Evolutionary conservation across 2,113 vertebrate genomes (phyloP), one percentile per base, ranked within the genome.

Genomic region (Tragelaphus imberbis): DNA sequence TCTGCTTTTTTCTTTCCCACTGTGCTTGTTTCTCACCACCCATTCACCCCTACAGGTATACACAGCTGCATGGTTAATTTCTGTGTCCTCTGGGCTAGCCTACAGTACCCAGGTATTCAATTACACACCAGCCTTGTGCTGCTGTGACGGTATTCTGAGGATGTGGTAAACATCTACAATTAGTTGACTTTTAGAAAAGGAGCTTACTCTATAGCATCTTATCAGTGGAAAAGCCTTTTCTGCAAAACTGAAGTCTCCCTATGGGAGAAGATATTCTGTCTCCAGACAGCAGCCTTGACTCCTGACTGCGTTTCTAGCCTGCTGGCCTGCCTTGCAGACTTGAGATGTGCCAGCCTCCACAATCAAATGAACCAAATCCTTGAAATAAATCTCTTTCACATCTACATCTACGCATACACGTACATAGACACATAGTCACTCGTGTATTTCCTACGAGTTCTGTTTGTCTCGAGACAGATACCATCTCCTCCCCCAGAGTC

Each of bases 11-110:
- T 28, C 79, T 82, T 44, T 30, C 19, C 27, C 17, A 1, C 5
- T 53, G 27, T 0, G 1, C 28, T 40, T 47, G 56, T 51, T 3
- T 47, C n/a, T 61, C 30, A n/a, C 11, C 16, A 28, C 49, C 23
- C 11, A 51, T 7, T 3, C 6, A 23, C 49, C 23, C 11, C 44
- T 7, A 8, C 7, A 23, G 19, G 1, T 55, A 0, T 9, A 1
- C 14, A 5, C 2, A 1, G 1, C 80, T 28, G 44, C 6, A 1
- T 7, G 36, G n/a, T 71, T 79, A 36, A 30, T 85, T 44, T 86
- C n/a, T 49, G 6, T 23, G 82, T 40, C 79, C 23, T 30, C n/a
- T 36, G 88, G 77, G 23, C 51, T 28, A 44, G 56, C 84, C n/a
- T 71, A 1, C 17, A 51, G 63, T 7, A 44, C 30, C n/a, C 36